Evolutionary conservation across 1,140 invertebrate species (phyloP), one percentile per base, ranked within the genome.

Genomic region (Drosophila parvula): DNA sequence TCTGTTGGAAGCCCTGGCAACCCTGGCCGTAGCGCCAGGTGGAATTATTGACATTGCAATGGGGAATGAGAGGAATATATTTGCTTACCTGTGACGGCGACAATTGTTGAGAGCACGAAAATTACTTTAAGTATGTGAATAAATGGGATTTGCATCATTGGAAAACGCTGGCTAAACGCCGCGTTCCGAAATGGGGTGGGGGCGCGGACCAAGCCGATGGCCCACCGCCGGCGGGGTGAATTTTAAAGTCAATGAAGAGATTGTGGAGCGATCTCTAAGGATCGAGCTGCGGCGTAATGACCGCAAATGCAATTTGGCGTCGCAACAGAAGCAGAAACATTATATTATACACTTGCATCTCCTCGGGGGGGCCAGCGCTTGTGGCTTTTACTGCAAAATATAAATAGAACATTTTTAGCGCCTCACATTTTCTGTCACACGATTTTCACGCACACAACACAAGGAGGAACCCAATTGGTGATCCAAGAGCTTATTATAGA

Each of bases 61-160:
- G 62, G 18, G 28, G 41, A 45, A 18, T 34, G 50, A 34, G 50
- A 53, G 50, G 9, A 11, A 9, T 18, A 9, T 18, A 36, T 53
- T 16, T 7, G 44, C 81, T 81, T 78, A 91, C 90, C 86, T 90
- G 90, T 91, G 51, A 91, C 90, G 65, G 73, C 41, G 90, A 91
- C 90, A 90, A 91, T 91, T 91, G 90, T 91, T 91, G 90, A 91
- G 63, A 91, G 90, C 90, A 91, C 78, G 90, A 91, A 91, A 86
- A 91, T 90, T 91, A 91, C 88, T 89, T 90, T 76, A n/a, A 91
- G 43, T 75, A 90, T 74, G 67, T 64, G 62, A 67, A 78, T 65
- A 75, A 76, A 80, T 80, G 73, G 74, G 69, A 84, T 78, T 88
- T 64, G 84, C 84, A 88, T 88, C 81, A 84, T 88, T 84, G 38